A percentile compares a stretch with the other conserved stretches of the same genome.
Conservation (phyloP, 2,888 invertebrate species). For the Lysandra bellargus region DNA sequence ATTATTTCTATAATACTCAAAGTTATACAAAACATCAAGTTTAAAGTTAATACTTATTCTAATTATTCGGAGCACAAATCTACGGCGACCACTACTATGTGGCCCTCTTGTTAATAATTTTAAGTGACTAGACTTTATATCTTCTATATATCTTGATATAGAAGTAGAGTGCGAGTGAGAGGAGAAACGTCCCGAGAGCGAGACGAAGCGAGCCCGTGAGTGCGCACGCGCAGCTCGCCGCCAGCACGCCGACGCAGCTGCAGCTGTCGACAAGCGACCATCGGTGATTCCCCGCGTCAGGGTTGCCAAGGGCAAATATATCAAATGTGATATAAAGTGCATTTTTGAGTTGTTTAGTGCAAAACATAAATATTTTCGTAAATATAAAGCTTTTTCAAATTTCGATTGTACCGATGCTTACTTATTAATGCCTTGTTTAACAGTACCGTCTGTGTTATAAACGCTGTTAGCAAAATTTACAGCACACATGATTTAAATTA, state of each 20-base stretch:
- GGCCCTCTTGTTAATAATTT: conserved; percentile 12
- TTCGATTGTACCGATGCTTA: not conserved
- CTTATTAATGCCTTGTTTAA: not conserved
- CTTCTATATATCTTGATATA: conserved; percentile 45
- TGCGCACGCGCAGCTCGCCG: conserved; percentile 61
- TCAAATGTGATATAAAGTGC: not conserved
- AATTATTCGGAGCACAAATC: not conserved
- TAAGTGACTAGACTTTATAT: conserved; percentile 30
- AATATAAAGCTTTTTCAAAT: not conserved
- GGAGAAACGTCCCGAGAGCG: conserved; percentile 63
- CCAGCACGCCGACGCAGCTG: conserved; percentile 56
- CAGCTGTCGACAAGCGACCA: conserved; percentile 48
- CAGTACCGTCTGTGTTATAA: not conserved
- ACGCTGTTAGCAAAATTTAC: not conserved
- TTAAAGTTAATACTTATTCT: not conserved
- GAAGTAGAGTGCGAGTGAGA: conserved; percentile 60
- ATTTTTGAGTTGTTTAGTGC: not conserved
- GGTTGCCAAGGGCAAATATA: not conserved
- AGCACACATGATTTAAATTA: not conserved
- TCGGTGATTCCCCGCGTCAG: conserved; percentile 25
- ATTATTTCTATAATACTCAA: not conserved
- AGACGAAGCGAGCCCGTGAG: conserved; percentile 65
- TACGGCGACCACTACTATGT: not conserved
- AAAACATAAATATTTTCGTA: not conserved
- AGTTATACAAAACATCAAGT: not conserved